phyloP scores from a whole-genome alignment of 2,797 vertebrate species.

The Syndactyla subalaris region DNA sequence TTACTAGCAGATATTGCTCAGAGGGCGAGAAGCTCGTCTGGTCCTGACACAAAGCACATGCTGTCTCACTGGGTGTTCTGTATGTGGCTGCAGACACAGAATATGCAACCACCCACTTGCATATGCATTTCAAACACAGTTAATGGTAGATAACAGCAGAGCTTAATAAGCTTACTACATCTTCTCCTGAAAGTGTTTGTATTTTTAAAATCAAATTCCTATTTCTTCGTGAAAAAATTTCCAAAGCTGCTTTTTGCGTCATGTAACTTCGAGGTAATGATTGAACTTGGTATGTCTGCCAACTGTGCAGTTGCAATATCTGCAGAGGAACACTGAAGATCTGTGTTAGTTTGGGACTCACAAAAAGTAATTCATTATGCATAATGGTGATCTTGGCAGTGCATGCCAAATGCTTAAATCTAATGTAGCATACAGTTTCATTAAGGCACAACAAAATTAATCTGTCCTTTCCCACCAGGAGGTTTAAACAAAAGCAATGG shows the following conservation, averaged over 20 bases:
- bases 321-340: slow-evolving; percentile 64
- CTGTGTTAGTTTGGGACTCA: slow-evolving; percentile 76
- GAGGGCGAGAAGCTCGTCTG: not conserved
- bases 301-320: slow-evolving; percentile 14
- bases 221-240: not conserved
- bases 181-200: not conserved
- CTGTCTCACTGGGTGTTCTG: fast-evolving
- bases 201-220: not conserved
- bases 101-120: too few relatives aligned
- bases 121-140: not conserved
- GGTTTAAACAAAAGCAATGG: slow-evolving; percentile 85
- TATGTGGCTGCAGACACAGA: not conserved
- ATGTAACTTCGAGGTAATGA: not conserved
- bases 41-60: fast-evolving
- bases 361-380: slow-evolving; percentile 81
- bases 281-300: slow-evolving; percentile 21
- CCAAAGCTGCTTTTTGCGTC: not conserved
- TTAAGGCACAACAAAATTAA: slow-evolving; percentile 84
- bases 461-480: slow-evolving; percentile 82
- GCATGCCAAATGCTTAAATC: slow-evolving; percentile 85
- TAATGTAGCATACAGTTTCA: slow-evolving; percentile 90
- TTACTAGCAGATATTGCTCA: not conserved
- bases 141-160: not conserved
- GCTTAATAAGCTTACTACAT: not conserved
- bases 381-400: slow-evolving; percentile 83